Evolutionary conservation across 2,113 vertebrate species (phyloP).

Genomic region (Pomatostomus ruficeps): DNA sequence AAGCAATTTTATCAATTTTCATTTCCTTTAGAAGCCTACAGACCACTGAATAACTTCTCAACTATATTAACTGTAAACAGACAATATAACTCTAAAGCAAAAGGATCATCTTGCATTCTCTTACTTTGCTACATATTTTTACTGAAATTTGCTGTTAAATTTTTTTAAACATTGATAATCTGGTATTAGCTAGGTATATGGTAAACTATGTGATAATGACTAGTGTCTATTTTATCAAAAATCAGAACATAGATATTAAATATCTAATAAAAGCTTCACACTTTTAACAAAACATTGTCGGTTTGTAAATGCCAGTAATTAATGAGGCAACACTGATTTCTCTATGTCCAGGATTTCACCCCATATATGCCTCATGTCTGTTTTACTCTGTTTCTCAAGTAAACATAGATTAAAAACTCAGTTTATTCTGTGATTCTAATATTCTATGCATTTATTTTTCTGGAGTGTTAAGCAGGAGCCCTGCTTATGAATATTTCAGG

Average conservation of each 20-base stretch:
- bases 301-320: neutral
- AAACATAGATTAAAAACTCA: neutral
- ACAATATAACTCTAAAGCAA: neutral
- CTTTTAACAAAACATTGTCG: neutral
- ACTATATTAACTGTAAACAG: neutral
- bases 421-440: neutral
- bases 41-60: neutral
- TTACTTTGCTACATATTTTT: neutral
- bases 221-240: neutral
- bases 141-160: neutral
- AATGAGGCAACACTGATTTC: neutral
- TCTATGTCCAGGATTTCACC: neutral
- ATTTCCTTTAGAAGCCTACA: neutral
- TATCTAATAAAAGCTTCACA: neutral
- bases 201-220: neutral
- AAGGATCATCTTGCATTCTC: neutral
- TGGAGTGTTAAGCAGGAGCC: neutral
- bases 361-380: neutral
- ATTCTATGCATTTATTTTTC: neutral
- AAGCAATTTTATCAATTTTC: neutral
- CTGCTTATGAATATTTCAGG: neutral
- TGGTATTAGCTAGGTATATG: neutral
- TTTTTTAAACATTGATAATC: neutral
- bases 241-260: neutral
- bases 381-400: neutral